Evolutionary conservation across 2,888 invertebrate species (phyloP).

Genomic region (Phlogophora meticulosa): DNA sequence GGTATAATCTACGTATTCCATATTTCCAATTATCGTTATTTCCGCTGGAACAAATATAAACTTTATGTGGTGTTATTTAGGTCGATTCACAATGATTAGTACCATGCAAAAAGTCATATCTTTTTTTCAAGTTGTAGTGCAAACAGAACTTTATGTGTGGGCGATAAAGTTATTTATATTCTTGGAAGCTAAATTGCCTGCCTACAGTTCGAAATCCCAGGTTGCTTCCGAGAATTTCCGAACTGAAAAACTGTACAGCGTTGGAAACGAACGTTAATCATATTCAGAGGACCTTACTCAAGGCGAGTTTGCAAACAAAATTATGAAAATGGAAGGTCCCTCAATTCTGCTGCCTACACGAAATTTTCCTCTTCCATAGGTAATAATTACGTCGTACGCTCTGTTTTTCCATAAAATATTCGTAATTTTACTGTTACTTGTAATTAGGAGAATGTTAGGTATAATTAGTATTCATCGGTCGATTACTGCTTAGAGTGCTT

Average conservation of each 20-base stretch:
- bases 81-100: too few relatives aligned
- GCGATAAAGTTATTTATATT: too few relatives aligned
- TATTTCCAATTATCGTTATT: too few relatives aligned
- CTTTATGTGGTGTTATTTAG: too few relatives aligned
- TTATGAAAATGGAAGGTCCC: conserved; percentile 21
- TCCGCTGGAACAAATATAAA: too few relatives aligned
- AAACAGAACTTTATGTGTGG: too few relatives aligned
- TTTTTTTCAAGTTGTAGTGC: too few relatives aligned
- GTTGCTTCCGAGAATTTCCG: neutral
- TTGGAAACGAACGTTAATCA: conserved; percentile 27
- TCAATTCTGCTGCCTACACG: neutral
- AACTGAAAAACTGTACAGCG: neutral
- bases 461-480: conserved; percentile 34
- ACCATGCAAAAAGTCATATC: too few relatives aligned
- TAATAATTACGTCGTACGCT: conserved; percentile 5
- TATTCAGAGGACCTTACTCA: conserved; percentile 38
- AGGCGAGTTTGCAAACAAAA: conserved; percentile 39
- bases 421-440: neutral
- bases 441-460: neutral
- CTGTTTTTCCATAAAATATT: neutral
- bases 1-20: too few relatives aligned
- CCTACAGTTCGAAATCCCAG: neutral
- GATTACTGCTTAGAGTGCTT: conserved; percentile 2
- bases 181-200: neutral
- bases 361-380: conserved; percentile 2